Percentiles rank a stretch among this genome's conserved stretches.
Conservation (phyloP, 2,113 vertebrate species). For the Lagenorhynchus albirostris region DNA sequence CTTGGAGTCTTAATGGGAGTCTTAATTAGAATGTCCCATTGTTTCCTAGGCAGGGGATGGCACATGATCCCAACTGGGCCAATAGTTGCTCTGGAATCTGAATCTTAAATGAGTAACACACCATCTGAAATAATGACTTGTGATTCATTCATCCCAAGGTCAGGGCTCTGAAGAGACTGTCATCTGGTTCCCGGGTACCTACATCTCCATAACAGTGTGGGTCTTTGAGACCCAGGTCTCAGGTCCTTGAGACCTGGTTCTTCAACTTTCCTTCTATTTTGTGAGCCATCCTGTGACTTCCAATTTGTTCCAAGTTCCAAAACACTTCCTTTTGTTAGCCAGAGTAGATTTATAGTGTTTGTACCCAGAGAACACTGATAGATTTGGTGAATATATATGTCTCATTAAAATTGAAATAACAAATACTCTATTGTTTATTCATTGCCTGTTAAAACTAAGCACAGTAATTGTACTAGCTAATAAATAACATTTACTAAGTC, state of each 20-base stretch:
- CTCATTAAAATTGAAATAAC: neutral
- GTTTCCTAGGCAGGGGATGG: neutral
- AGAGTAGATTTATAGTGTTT: neutral
- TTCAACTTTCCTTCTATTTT: neutral
- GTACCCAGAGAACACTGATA: neutral
- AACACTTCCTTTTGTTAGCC: neutral
- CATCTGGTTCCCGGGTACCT: neutral
- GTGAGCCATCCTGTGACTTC: neutral
- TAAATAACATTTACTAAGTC: neutral
- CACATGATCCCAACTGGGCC: neutral
- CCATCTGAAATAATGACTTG: neutral
- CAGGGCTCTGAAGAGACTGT: neutral
- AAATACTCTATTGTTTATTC: neutral
- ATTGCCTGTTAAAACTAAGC: neutral
- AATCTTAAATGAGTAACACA: neutral
- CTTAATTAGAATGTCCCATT: neutral
- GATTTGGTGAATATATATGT: neutral
- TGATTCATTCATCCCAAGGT: neutral
- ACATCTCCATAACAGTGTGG: neutral
- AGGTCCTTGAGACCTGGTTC: neutral
- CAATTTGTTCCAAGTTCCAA: neutral
- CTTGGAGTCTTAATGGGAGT: neutral
- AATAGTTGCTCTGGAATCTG: neutral
- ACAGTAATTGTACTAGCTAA: neutral
- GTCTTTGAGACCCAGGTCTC: too few species aligned